A percentile compares a stretch with the other conserved stretches of the same genome.
phyloP scores from a whole-genome alignment of 2,888 invertebrate genomes.

The Cephus sareptanus region DNA sequence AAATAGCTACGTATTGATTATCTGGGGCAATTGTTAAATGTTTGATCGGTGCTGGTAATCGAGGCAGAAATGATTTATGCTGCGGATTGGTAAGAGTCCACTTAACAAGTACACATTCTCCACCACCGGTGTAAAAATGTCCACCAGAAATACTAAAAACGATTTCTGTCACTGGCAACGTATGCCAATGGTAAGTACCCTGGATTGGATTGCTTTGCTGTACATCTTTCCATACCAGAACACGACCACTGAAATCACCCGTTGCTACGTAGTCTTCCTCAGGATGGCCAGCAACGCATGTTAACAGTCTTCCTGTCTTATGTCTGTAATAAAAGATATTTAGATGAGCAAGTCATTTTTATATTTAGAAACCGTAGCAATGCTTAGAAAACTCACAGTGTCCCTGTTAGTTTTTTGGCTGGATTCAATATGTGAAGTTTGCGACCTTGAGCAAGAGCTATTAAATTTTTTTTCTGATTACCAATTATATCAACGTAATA shows the following conservation, averaged over 20 bases:
- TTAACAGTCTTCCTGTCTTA: constrained; percentile 65
- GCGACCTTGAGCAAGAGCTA: constrained; percentile 50
- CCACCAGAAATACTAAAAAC: constrained; percentile 73
- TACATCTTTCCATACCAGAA: constrained; percentile 73
- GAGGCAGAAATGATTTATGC: constrained; percentile 73
- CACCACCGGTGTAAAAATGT: constrained; percentile 80
- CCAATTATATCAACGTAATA: constrained; percentile 60
- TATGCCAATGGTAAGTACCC: constrained; percentile 81
- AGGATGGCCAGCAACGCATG: constrained; percentile 77
- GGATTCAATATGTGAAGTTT: constrained; percentile 55
- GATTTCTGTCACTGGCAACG: constrained; percentile 75
- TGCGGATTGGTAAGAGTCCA: constrained; percentile 73
- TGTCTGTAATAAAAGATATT: constrained; percentile 27
- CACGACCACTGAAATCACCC: constrained; percentile 75
- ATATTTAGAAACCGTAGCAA: background rate
- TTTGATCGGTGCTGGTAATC: constrained; percentile 76
- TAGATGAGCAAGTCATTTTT: background rate
- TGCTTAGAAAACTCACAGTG: constrained; percentile 41
- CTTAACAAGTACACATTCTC: constrained; percentile 81
- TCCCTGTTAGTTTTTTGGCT: constrained; percentile 42
- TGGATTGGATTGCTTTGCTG: constrained; percentile 53
- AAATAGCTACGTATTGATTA: constrained; percentile 74
- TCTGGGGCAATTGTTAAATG: constrained; percentile 73
- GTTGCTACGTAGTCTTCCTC: constrained; percentile 74
- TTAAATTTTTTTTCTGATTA: constrained; percentile 57